Percentiles rank a stretch among this genome's conserved stretches.
Conservation (phyloP, 2,113 vertebrate species). For the Heterochromis multidens region DNA sequence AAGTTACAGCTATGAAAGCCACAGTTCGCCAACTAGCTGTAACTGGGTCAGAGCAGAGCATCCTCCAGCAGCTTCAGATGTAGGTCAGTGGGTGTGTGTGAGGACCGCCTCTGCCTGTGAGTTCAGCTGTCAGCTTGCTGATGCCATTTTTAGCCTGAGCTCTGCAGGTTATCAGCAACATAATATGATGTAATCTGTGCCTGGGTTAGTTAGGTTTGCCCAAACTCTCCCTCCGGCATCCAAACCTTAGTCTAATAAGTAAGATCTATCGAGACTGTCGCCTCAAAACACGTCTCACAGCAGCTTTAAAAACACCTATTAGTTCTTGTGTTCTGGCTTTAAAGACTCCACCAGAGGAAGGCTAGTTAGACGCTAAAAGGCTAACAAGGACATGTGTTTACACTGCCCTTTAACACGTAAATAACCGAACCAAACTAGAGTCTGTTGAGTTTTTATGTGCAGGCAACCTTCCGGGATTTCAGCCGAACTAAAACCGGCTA, state of each 20-base stretch:
- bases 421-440: background rate
- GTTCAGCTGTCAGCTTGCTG: background rate
- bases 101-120: background rate
- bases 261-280: background rate
- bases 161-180: background rate
- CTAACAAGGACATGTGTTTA: background rate
- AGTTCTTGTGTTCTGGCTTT: background rate
- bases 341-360: background rate
- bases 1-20: background rate
- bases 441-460: background rate
- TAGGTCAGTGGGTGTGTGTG: constrained; percentile 57
- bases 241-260: background rate
- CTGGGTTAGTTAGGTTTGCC: background rate
- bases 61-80: constrained; percentile 26
- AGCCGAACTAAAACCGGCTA: accelerated
- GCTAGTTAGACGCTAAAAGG: background rate
- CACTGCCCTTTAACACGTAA: background rate
- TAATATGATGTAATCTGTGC: background rate
- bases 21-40: background rate
- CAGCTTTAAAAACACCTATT: background rate
- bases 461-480: background rate
- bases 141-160: constrained; percentile 8
- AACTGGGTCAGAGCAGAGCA: background rate
- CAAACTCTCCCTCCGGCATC: background rate
- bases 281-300: background rate